Conservation (phyloP, 2,888 invertebrate genomes). For the Synergus umbraculus region DNA sequence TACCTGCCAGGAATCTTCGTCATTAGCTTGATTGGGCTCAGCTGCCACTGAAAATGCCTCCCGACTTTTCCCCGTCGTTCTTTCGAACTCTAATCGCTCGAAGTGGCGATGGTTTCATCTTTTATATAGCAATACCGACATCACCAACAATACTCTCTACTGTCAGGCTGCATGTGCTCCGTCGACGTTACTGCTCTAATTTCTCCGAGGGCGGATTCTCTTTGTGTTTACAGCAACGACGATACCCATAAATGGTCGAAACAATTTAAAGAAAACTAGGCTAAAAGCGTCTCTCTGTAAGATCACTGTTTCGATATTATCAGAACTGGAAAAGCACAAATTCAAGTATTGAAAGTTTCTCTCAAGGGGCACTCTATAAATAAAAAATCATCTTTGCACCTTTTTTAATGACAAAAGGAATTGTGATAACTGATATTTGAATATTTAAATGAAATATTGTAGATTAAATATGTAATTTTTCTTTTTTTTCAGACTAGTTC, state of each 20-base stretch:
- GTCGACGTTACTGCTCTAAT: conserved; percentile 30
- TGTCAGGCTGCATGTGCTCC: conserved; percentile 22
- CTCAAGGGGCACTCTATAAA: too few species aligned
- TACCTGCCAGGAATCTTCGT: background rate
- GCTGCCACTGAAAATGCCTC: conserved; percentile 2
- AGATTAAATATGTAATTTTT: background rate
- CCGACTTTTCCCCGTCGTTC: conserved; percentile 14
- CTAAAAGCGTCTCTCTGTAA: conserved; percentile 17
- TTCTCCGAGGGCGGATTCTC: conserved; percentile 16
- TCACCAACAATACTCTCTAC: conserved; percentile 23
- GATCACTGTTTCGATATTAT: background rate
- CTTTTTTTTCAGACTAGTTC: conserved; percentile 80
- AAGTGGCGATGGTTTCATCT: conserved; percentile 32
- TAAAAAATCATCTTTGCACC: too few species aligned
- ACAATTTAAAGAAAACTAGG: conserved; percentile 23
- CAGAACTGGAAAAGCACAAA: background rate
- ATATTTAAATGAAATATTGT: background rate
- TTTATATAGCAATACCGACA: conserved; percentile 21
- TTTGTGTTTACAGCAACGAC: conserved; percentile 1
- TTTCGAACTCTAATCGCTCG: conserved; percentile 24
- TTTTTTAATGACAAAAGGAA: too few species aligned
- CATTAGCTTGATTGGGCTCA: conserved; percentile 27
- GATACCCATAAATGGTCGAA: background rate
- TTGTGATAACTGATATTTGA: too few species aligned
- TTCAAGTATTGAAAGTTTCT: background rate